Conservation (phyloP, 2,888 invertebrate genomes). For the Ectemnius cavifrons region DNA sequence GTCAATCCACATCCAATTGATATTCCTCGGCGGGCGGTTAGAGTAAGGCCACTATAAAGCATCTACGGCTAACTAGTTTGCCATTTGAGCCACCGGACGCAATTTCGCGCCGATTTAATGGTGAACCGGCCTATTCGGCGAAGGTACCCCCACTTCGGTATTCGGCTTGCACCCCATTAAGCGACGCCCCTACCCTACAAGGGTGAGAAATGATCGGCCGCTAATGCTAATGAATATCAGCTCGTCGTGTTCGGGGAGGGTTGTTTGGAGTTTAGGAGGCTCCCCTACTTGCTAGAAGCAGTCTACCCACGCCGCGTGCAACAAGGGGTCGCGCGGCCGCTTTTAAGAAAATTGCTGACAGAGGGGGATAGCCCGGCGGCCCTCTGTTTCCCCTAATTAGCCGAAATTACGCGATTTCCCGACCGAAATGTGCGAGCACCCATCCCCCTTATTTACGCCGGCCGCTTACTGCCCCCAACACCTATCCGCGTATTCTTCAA, state of each 20-base stretch:
- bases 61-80: conserved; percentile 48
- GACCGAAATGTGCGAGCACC: conserved; percentile 45
- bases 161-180: conserved; percentile 68
- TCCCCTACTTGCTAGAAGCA: conserved; percentile 35
- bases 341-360: conserved; percentile 70
- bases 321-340: conserved; percentile 56
- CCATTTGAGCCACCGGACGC: conserved; percentile 52
- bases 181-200: conserved; percentile 64
- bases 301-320: conserved; percentile 40
- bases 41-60: conserved; percentile 44
- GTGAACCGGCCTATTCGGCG: conserved; percentile 50
- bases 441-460: conserved; percentile 34
- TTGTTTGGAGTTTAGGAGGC: conserved; percentile 57
- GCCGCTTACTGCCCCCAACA: conserved; percentile 3
- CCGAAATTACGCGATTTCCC: conserved; percentile 66
- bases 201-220: conserved; percentile 73
- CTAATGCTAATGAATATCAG: conserved; percentile 74
- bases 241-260: conserved; percentile 60
- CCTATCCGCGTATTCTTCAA: conserved; percentile 26
- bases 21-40: conserved; percentile 32
- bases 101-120: conserved; percentile 60
- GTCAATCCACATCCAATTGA: neutral
- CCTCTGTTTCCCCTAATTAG: conserved; percentile 65
- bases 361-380: conserved; percentile 42
- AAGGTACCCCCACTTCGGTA: conserved; percentile 28